A percentile compares a stretch with the other conserved stretches of the same genome.
Conservation (phyloP, 2,888 invertebrate genomes). For the Drosophila neonasuta region DNA sequence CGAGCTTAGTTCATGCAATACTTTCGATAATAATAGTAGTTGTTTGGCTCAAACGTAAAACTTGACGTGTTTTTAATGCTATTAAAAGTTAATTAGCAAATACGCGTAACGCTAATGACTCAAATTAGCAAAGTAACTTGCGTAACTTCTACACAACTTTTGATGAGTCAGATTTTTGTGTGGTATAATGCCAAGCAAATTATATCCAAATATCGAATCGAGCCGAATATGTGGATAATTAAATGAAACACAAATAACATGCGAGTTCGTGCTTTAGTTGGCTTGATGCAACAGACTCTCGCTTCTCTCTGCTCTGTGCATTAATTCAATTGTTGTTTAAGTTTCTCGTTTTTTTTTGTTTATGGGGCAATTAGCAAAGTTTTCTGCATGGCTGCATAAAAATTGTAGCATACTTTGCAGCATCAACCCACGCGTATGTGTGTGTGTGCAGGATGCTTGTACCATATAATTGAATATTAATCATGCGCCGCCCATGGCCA, state of each 20-base stretch:
- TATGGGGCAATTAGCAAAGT: constrained; percentile 70
- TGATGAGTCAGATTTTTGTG: background rate
- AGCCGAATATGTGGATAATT: constrained; percentile 39
- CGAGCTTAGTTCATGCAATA: background rate
- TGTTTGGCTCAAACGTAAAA: background rate
- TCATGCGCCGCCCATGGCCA: constrained; percentile 66
- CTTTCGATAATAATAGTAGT: constrained; percentile 9
- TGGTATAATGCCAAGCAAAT: constrained; percentile 7
- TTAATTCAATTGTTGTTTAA: constrained; percentile 51
- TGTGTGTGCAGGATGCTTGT: constrained; percentile 43
- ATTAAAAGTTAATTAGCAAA: constrained; percentile 18
- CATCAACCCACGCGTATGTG: background rate
- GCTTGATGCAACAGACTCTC: constrained; percentile 14
- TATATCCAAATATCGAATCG: background rate
- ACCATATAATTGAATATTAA: constrained; percentile 74
- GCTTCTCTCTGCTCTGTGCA: constrained; percentile 25
- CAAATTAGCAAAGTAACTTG: background rate
- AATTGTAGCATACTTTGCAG: constrained; percentile 35
- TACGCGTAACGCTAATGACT: constrained; percentile 8
- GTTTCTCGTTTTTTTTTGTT: constrained; percentile 23
- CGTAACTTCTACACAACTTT: background rate
- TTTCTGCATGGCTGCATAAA: constrained; percentile 51
- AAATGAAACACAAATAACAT: constrained; percentile 42
- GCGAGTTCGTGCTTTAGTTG: constrained; percentile 12
- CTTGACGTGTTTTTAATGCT: background rate